Conservation (phyloP, 1,140 invertebrate genomes). For the Eumeta japonica region DNA sequence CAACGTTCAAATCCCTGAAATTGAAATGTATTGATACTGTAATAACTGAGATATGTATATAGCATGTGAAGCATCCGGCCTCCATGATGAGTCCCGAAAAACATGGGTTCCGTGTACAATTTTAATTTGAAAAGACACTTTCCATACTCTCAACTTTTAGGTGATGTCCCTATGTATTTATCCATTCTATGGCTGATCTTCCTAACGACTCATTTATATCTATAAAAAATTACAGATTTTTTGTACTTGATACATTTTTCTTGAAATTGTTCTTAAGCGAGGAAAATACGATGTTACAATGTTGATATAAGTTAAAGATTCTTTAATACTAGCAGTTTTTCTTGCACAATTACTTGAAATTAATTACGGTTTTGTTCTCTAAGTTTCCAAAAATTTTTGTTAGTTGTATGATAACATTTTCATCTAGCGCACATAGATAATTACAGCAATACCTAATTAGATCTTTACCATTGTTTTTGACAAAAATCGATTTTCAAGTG, state of each 20-base stretch:
- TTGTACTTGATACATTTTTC: conserved; percentile 11
- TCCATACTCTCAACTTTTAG: not conserved
- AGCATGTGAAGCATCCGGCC: too few relatives aligned
- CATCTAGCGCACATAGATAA: conserved; percentile 2
- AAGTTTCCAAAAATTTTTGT: conserved; percentile 3
- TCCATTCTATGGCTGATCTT: conserved; percentile 1
- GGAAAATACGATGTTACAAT: conserved; percentile 11
- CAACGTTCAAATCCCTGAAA: too few relatives aligned
- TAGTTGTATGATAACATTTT: not conserved
- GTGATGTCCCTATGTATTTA: not conserved
- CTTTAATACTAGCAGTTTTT: not conserved
- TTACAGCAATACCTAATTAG: conserved; percentile 1
- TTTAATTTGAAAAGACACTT: not conserved
- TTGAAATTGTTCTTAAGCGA: conserved; percentile 5
- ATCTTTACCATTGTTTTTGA: conserved; percentile 3
- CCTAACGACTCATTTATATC: conserved; percentile 9
- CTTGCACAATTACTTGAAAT: conserved; percentile 1
- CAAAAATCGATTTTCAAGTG: conserved; percentile 10
- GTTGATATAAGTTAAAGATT: conserved; percentile 6
- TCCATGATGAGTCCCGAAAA: too few relatives aligned
- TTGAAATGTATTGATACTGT: too few relatives aligned
- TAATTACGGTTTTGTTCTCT: not conserved
- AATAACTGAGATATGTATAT: too few relatives aligned
- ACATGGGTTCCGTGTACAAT: too few relatives aligned
- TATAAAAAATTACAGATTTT: conserved; percentile 3